Conservation (phyloP, 2,888 invertebrate genomes). For the Minunthozetes semirufus region DNA sequence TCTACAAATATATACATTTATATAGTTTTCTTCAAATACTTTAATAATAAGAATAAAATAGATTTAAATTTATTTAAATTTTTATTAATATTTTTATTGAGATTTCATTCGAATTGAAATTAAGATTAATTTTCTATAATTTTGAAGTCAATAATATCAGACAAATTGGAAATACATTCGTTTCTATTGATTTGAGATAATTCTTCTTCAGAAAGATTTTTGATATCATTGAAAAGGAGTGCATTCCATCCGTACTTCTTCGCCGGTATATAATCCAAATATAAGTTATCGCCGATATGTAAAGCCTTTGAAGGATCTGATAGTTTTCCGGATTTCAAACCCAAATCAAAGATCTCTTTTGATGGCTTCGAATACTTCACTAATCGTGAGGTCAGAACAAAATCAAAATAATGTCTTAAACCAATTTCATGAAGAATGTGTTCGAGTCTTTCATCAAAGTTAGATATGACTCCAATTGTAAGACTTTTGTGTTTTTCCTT, state of each 20-base stretch:
- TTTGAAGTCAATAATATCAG: neutral
- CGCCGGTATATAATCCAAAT: neutral
- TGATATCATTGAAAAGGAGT: neutral
- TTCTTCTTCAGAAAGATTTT: neutral
- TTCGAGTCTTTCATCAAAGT: slow-evolving; percentile 74
- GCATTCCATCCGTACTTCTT: neutral
- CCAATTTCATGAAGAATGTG: slow-evolving; percentile 60
- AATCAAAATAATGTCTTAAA: slow-evolving; percentile 66
- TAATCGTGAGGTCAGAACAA: slow-evolving; percentile 70
- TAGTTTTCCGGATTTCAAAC: slow-evolving; percentile 52
- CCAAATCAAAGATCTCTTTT: slow-evolving; percentile 62
- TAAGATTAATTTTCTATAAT: too few species aligned
- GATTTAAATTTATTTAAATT: too few species aligned
- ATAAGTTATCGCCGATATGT: neutral
- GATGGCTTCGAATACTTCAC: slow-evolving; percentile 68
- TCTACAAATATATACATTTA: too few species aligned
- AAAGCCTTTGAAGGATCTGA: neutral
- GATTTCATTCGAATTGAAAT: too few species aligned
- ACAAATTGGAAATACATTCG: neutral
- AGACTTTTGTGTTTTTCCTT: slow-evolving; percentile 43
- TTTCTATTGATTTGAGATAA: neutral
- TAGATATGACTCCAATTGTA: slow-evolving; percentile 70
- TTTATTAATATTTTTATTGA: too few species aligned
- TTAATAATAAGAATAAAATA: too few species aligned
- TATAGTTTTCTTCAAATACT: too few species aligned